phyloP scores from a whole-genome alignment of 1,140 invertebrate genomes.

The Chionoecetes opilio region DNA sequence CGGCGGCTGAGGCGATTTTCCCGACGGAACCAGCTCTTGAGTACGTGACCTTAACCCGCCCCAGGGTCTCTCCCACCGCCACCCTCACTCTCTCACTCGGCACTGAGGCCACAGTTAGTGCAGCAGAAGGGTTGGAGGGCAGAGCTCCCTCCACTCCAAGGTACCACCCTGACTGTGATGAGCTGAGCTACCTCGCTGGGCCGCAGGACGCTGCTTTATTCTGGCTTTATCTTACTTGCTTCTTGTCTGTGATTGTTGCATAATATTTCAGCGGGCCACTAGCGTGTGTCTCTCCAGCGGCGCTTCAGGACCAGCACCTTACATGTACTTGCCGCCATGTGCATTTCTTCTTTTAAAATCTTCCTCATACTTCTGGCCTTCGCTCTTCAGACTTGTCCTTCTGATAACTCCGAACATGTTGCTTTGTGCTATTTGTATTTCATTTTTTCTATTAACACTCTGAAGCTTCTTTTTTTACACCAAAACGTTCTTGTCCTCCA shows the following conservation, averaged over 20 bases:
- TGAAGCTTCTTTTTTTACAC: neutral
- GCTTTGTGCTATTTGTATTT: neutral
- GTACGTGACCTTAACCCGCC: slow-evolving; percentile 75
- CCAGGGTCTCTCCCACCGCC: slow-evolving; percentile 41
- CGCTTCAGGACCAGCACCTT: neutral
- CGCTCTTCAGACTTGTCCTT: neutral
- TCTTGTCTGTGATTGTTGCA: neutral
- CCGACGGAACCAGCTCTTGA: slow-evolving; percentile 72
- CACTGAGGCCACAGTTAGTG: slow-evolving; percentile 55
- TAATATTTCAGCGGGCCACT: neutral
- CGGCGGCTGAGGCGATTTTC: slow-evolving; percentile 1
- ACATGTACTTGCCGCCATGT: neutral
- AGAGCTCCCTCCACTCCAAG: slow-evolving; percentile 22
- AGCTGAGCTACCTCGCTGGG: neutral
- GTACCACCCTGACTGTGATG: slow-evolving; percentile 39
- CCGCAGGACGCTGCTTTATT: neutral
- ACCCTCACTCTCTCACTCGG: slow-evolving; percentile 36
- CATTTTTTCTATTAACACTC: neutral
- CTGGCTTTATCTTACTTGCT: neutral
- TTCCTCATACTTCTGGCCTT: neutral
- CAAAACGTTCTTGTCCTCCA: neutral
- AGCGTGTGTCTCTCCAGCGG: neutral
- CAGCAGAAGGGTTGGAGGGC: slow-evolving; percentile 42
- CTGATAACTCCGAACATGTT: neutral
- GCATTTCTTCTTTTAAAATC: neutral